A percentile compares a stretch with the other conserved stretches of the same genome.
phyloP scores from a whole-genome alignment of 2,888 invertebrate genomes.

The Miltochrista miniata region DNA sequence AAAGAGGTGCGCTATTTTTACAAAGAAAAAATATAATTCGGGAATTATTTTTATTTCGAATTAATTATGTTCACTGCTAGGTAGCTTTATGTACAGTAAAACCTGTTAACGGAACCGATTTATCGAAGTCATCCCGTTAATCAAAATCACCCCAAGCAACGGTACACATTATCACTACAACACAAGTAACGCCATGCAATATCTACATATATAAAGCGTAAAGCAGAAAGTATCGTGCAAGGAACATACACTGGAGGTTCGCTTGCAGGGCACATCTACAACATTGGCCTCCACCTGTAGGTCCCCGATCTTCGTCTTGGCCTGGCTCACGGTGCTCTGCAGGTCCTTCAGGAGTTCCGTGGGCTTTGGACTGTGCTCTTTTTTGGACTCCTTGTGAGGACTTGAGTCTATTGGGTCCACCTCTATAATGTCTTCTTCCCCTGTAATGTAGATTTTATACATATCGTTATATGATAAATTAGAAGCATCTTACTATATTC shows the following conservation, averaged over 20 bases:
- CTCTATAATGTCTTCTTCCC: constrained; percentile 74
- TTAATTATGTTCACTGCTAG: too few relatives aligned
- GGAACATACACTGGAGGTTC: constrained; percentile 68
- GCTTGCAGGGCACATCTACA: constrained; percentile 65
- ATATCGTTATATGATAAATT: too few relatives aligned
- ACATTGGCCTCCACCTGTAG: constrained; percentile 80
- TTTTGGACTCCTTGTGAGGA: constrained; percentile 42
- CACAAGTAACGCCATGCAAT: constrained; percentile 1
- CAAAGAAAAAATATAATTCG: too few relatives aligned
- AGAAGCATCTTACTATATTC: too few relatives aligned
- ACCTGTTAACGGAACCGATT: too few relatives aligned
- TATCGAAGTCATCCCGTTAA: too few relatives aligned
- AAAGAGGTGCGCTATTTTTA: too few relatives aligned
- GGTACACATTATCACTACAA: too few relatives aligned
- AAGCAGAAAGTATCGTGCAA: constrained; percentile 72
- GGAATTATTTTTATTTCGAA: too few relatives aligned
- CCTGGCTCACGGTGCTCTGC: constrained; percentile 83
- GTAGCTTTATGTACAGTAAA: too few relatives aligned
- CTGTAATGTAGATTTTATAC: constrained; percentile 34
- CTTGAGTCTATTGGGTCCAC: constrained; percentile 47
- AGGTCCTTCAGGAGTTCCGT: constrained; percentile 77
- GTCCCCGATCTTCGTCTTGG: constrained; percentile 85
- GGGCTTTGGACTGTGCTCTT: constrained; percentile 64
- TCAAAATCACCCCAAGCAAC: too few relatives aligned
- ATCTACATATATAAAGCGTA: constrained; percentile 27